Evolutionary conservation across 2,113 vertebrate genomes (phyloP), one percentile per base, ranked within the genome.

Genomic region (Xiphophorus maculatus): DNA sequence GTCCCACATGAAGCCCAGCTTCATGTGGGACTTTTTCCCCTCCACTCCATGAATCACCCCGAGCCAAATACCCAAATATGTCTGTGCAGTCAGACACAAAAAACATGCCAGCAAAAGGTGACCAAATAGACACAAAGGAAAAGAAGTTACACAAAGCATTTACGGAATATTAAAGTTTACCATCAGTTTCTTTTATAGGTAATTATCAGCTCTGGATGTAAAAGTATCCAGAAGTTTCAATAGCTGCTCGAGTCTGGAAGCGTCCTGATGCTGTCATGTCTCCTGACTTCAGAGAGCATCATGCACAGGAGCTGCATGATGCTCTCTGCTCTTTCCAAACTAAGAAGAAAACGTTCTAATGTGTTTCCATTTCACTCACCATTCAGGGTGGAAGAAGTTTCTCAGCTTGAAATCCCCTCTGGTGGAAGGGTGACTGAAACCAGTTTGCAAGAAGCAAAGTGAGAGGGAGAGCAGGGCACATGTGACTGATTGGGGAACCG

Each of bases 311-410:
- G 51, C 22, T 35, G 19, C 5, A 19, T 25, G 30, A 35, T 10
- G 19, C 65, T 12, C 1, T 27, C 27, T 5, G n/a, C 3, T 0
- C n/a, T 44, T 13, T 35, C 42, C 3, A 29, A 67, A 14, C 10
- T 1, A 2, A 54, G 33, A 14, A 29, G 25, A 65, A 14, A 27
- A 32, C 3, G 4, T 33, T 5, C 11, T 8, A 2, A 5, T 17
- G 79, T 70, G 51, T n/a, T 2, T 6, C 68, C n/a, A 40, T 77
- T 83, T 67, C 40, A 83, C 92, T 92, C 78, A 93, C 92, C 88
- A 74, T 80, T 54, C 51, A 80, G 76, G 33, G 75, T 15, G 74
- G 71, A 65, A 84, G 68, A 81, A 63, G 51, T 25, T 62, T 33
- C 32, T 69, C 54, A 2, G 68, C 1, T 37, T 73, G 51, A 58